A percentile compares a stretch with the other conserved stretches of the same genome.
Evolutionary conservation across 2,888 invertebrate genomes (phyloP).

Genomic region (Lottia gigantea): DNA sequence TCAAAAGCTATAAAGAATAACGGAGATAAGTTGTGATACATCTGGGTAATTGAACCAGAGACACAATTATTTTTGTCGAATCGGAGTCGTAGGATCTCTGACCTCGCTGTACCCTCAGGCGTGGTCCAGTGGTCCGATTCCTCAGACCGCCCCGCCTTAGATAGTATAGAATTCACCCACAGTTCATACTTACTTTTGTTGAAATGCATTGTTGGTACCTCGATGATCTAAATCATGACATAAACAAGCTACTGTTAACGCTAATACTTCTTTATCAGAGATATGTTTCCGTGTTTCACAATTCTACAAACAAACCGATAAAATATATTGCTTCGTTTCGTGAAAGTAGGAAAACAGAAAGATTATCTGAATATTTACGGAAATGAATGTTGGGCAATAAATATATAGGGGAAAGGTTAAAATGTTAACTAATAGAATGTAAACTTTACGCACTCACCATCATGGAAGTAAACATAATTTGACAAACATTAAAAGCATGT

Average conservation of each 20-base stretch:
- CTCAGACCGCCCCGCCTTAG: no score
- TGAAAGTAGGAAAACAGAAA: not conserved
- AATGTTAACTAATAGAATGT: no score
- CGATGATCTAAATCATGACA: conserved; percentile 66
- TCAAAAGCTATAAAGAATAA: no score
- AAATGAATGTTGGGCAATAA: not conserved
- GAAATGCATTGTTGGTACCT: conserved; percentile 67
- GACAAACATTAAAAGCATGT: conserved; percentile 73
- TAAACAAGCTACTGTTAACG: conserved; percentile 61
- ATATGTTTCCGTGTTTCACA: conserved; percentile 37
- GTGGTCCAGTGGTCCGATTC: no score
- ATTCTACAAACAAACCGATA: conserved; percentile 27
- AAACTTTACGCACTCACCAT: conserved; percentile 57
- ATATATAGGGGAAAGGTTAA: not conserved
- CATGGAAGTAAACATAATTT: conserved; percentile 71
- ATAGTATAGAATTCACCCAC: no score
- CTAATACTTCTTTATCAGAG: conserved; percentile 53
- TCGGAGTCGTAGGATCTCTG: no score
- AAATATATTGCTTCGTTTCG: no score
- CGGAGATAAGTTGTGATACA: no score
- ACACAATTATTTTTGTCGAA: no score
- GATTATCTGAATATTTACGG: not conserved
- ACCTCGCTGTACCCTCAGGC: no score
- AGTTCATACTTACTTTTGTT: conserved; percentile 57
- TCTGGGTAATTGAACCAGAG: no score